A percentile compares a stretch with the other conserved stretches of the same genome.
Evolutionary conservation across 1,140 invertebrate genomes (phyloP).

Genomic region (Lineus longissimus): DNA sequence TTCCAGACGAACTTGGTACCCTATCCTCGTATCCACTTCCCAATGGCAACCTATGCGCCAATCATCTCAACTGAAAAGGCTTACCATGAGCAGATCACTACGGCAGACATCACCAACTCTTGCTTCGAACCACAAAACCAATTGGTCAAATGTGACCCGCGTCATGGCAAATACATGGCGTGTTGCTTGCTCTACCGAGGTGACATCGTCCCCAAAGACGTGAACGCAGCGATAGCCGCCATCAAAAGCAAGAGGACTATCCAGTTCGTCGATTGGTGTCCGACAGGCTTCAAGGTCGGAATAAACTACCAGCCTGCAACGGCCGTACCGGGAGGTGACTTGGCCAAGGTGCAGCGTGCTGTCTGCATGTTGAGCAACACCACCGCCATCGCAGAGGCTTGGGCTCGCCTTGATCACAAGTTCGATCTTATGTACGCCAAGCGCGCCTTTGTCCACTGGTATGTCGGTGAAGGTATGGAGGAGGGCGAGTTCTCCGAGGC

Average conservation of each 20-base stretch:
- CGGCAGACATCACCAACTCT: constrained; percentile 78
- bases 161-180: constrained; percentile 74
- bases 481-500: constrained; percentile 72
- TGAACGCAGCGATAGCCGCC: constrained; percentile 78
- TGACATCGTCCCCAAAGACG: constrained; percentile 68
- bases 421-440: no score
- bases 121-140: constrained; percentile 83
- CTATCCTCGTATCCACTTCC: constrained; percentile 41
- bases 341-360: no score
- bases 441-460: no score
- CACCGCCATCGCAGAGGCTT: constrained; percentile 73
- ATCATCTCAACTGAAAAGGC: constrained; percentile 28
- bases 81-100: constrained; percentile 24
- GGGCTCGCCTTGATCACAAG: constrained; percentile 61
- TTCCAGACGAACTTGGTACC: constrained; percentile 58
- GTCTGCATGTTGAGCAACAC: no score
- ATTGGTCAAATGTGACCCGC: constrained; percentile 87
- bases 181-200: constrained; percentile 46
- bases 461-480: constrained; percentile 56
- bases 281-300: no score
- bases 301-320: no score
- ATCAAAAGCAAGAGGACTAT: constrained; percentile 77
- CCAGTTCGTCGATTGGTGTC: no score
- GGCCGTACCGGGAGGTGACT: no score
- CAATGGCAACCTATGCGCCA: constrained; percentile 31